Percentiles rank a stretch among this genome's conserved stretches.
Evolutionary conservation across 2,797 vertebrate genomes (phyloP).

Genomic region (Oreochromis mossambicus): DNA sequence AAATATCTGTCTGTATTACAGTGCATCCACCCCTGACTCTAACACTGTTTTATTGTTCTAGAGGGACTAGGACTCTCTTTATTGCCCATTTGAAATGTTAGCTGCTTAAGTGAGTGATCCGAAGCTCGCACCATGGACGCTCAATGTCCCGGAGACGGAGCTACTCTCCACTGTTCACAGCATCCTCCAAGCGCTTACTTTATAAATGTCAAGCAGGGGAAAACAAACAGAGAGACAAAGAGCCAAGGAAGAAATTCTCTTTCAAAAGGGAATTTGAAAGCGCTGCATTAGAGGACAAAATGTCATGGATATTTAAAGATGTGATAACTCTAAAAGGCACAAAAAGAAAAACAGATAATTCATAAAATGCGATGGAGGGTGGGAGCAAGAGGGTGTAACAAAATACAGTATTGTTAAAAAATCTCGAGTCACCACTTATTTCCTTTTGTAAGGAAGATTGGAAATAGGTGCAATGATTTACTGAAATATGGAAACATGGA

Average conservation of each 20-base stretch:
- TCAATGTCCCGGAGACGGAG: slow-evolving; percentile 49
- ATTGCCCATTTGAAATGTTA: slow-evolving; percentile 66
- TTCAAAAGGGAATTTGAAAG: background rate
- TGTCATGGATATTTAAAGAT: background rate
- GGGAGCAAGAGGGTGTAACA: background rate
- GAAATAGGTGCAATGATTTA: background rate
- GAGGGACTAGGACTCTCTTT: slow-evolving; percentile 58
- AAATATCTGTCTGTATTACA: slow-evolving; percentile 58
- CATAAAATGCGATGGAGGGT: background rate
- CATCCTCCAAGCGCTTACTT: slow-evolving; percentile 18
- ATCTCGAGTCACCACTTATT: background rate
- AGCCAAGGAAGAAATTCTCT: background rate
- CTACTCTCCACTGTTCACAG: slow-evolving; percentile 15
- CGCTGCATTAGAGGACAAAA: background rate
- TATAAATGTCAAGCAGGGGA: slow-evolving; percentile 42
- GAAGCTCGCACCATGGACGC: slow-evolving; percentile 35
- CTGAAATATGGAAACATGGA: background rate
- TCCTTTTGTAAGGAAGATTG: background rate
- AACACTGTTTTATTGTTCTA: slow-evolving; percentile 63
- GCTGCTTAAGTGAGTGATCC: slow-evolving; percentile 64
- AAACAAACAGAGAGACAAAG: slow-evolving; percentile 14
- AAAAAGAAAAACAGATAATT: background rate
- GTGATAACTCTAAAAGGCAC: background rate
- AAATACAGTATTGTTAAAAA: background rate
- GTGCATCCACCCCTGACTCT: slow-evolving; percentile 61